Conservation (phyloP, 2,113 vertebrate species). For the Trematocara macrostoma region DNA sequence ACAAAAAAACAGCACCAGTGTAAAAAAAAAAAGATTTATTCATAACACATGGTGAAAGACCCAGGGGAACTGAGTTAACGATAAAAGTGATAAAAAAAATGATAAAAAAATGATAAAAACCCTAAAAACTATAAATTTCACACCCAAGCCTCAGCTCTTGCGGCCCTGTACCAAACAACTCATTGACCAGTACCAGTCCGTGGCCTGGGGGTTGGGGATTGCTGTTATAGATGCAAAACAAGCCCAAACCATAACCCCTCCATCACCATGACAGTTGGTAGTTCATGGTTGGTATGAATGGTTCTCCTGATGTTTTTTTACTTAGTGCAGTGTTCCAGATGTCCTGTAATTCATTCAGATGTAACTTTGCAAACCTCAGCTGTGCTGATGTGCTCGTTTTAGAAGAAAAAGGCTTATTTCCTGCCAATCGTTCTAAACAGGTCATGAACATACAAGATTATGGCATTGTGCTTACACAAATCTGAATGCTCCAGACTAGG, state of each 20-base stretch:
- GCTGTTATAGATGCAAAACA: background rate
- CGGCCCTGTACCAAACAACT: rapidly evolving
- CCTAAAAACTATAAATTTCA: rapidly evolving
- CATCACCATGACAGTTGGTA: background rate
- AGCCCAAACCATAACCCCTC: rapidly evolving
- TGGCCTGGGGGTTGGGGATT: background rate
- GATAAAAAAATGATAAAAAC: rapidly evolving
- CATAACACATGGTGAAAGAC: background rate
- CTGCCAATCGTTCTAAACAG: background rate
- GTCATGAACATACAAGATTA: background rate
- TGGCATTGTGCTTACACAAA: background rate
- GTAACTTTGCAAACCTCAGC: background rate
- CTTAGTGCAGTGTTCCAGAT: background rate
- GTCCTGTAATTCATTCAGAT: background rate
- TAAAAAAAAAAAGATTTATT: background rate
- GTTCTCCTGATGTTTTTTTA: background rate
- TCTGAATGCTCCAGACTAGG: background rate
- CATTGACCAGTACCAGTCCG: rapidly evolving
- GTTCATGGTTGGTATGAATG: background rate
- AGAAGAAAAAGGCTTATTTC: background rate
- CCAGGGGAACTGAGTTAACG: background rate
- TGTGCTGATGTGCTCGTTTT: background rate
- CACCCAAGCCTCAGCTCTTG: background rate
- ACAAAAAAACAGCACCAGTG: background rate
- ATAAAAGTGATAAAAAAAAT: rapidly evolving